A percentile compares a stretch with the other conserved stretches of the same genome.
phyloP scores from a whole-genome alignment of 2,113 vertebrate species.

The Boleophthalmus pectinirostris region DNA sequence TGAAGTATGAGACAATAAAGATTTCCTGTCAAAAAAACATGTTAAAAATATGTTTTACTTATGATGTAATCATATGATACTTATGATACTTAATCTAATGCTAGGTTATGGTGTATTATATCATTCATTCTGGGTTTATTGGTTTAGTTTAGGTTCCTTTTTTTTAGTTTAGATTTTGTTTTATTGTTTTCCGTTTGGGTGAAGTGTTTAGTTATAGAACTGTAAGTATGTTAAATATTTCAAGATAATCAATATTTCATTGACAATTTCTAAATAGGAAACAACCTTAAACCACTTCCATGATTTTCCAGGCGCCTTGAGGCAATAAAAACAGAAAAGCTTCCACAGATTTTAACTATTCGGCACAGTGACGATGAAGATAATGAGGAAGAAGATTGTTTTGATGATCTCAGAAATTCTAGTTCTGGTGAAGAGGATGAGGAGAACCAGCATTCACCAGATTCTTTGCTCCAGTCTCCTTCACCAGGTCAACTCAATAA shows the following conservation, averaged over 20 bases:
- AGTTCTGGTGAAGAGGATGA: conserved; percentile 55
- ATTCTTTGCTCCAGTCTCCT: conserved; percentile 64
- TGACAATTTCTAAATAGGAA: background rate
- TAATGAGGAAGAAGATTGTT: conserved; percentile 54
- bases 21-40: too few relatives aligned
- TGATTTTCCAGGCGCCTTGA: conserved; percentile 72
- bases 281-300: background rate
- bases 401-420: conserved; percentile 20
- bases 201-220: background rate
- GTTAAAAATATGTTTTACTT: too few relatives aligned
- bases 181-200: background rate
- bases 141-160: too few relatives aligned
- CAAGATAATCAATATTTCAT: too few relatives aligned
- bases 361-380: conserved; percentile 43
- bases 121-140: too few relatives aligned
- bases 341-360: conserved; percentile 67
- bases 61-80: too few relatives aligned
- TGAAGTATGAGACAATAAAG: too few relatives aligned
- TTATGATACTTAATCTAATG: too few relatives aligned
- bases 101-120: background rate
- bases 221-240: too few relatives aligned
- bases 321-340: conserved; percentile 66
- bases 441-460: conserved; percentile 46
- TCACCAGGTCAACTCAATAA: conserved; percentile 59
- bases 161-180: too few relatives aligned